phyloP scores from a whole-genome alignment of 30 jellyfish, hydroid and myxozoan genomes.

The Aurelia sp. region DNA sequence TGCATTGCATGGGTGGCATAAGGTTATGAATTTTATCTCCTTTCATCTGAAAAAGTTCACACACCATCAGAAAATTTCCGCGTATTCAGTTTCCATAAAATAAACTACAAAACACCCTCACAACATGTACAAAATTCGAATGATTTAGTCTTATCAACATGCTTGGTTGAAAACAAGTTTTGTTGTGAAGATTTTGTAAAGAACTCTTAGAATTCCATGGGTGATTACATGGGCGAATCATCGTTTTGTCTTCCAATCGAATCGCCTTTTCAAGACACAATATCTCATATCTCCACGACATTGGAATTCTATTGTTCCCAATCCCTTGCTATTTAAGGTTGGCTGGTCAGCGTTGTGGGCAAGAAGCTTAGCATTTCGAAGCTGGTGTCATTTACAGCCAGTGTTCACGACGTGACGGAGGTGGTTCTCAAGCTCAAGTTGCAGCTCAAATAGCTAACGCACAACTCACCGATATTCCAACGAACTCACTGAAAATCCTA shows the following conservation, averaged over 20 bases:
- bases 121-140: not conserved
- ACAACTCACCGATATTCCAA: not conserved
- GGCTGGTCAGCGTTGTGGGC: slow-evolving; percentile 1
- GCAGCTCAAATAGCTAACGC: not conserved
- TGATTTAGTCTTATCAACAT: not conserved
- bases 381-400: not conserved
- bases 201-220: not conserved
- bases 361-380: not conserved
- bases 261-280: slow-evolving; percentile 11
- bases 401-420: not conserved
- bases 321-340: slow-evolving; percentile 18
- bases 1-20: too few relatives aligned
- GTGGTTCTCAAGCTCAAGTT: not conserved
- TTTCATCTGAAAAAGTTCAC: too few relatives aligned
- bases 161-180: not conserved
- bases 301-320: slow-evolving; percentile 44
- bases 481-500: too few relatives aligned
- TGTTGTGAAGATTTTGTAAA: not conserved
- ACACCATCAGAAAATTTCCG: too few relatives aligned
- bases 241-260: not conserved
- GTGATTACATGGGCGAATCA: slow-evolving; percentile 17
- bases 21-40: too few relatives aligned
- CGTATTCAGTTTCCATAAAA: too few relatives aligned
- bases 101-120: too few relatives aligned
- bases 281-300: slow-evolving; percentile 32